phyloP scores from a whole-genome alignment of 2,888 invertebrate genomes.

The Ophioninae sp. region DNA sequence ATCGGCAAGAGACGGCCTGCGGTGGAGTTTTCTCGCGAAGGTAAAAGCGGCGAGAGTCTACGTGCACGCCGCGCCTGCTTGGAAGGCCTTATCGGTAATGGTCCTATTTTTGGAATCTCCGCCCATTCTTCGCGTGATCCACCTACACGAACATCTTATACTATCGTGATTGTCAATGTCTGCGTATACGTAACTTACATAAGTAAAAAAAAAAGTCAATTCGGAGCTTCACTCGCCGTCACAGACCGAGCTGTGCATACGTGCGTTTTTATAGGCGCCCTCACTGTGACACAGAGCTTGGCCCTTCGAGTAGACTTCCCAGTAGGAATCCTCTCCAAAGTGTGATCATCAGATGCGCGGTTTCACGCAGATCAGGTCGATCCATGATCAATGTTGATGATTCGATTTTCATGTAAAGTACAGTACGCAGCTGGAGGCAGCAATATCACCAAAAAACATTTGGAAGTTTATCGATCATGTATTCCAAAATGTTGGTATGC shows the following conservation, averaged over 20 bases:
- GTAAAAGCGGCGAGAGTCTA: conserved; percentile 50
- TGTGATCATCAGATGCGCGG: not conserved
- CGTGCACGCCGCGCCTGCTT: conserved; percentile 69
- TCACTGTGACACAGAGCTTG: conserved; percentile 13
- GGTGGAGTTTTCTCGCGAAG: conserved; percentile 34
- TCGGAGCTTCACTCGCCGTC: conserved; percentile 20
- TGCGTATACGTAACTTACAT: conserved; percentile 5
- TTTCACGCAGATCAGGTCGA: not conserved
- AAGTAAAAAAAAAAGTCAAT: conserved; percentile 22
- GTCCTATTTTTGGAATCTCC: conserved; percentile 80
- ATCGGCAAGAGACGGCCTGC: conserved; percentile 56
- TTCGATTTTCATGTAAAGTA: not conserved
- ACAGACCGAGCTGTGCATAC: conserved; percentile 26
- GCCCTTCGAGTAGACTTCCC: conserved; percentile 4
- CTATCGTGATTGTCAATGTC: conserved; percentile 17
- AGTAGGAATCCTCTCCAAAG: not conserved
- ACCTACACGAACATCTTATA: conserved; percentile 62
- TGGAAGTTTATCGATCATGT: not conserved
- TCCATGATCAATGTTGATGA: not conserved
- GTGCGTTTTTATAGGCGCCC: not conserved
- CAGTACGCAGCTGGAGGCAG: not conserved
- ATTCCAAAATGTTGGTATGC: not conserved
- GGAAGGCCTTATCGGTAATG: conserved; percentile 79
- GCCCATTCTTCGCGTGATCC: conserved; percentile 80
- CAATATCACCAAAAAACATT: not conserved